phyloP scores from a whole-genome alignment of 2,113 vertebrate species.

The Progne subis region DNA sequence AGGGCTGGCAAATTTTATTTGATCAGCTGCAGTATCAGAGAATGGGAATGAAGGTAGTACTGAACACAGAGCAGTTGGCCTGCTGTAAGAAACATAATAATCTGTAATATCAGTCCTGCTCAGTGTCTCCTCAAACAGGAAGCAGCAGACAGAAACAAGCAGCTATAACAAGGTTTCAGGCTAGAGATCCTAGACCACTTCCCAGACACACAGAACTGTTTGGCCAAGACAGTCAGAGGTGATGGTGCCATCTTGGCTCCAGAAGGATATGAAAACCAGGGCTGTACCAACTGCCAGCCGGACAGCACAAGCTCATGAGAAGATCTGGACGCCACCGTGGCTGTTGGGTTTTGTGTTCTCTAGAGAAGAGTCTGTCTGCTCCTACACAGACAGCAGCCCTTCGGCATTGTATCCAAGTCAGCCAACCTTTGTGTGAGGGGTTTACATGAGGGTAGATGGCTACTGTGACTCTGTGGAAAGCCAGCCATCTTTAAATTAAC shows the following conservation, averaged over 20 bases:
- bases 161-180: not conserved
- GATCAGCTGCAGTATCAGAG: not conserved
- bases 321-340: fast-evolving
- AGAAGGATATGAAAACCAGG: not conserved
- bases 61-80: not conserved
- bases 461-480: not conserved
- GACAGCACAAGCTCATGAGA: not conserved
- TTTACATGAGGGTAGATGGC: not conserved
- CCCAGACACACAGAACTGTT: not conserved
- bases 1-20: not conserved
- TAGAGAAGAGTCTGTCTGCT: not conserved
- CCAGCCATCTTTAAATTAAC: not conserved
- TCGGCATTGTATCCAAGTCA: not conserved
- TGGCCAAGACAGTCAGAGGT: not conserved
- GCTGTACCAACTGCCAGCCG: not conserved
- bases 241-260: not conserved
- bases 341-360: not conserved
- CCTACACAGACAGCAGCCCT: not conserved
- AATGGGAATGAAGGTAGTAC: not conserved
- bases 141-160: not conserved
- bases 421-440: not conserved
- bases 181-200: not conserved
- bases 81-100: not conserved
- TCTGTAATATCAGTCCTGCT: not conserved
- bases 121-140: not conserved